Evolutionary conservation across 2,888 invertebrate species (phyloP), one percentile per base, ranked within the genome.

Genomic region (Argynnis bischoffii): DNA sequence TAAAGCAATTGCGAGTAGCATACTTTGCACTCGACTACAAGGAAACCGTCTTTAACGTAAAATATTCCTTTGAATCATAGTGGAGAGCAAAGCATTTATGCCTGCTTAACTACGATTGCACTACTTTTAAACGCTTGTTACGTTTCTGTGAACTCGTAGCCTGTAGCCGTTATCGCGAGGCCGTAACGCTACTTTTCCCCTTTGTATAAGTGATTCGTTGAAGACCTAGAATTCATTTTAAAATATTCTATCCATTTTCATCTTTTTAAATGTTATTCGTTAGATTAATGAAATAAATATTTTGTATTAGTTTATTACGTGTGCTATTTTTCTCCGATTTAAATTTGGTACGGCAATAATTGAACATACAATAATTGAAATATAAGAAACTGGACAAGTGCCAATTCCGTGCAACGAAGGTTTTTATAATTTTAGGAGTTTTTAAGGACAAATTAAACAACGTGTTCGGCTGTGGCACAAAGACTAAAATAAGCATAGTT

Each of bases 71-170:
- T 60, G 60, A 60, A 50, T 16, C 51, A 51, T 51, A 35, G 61
- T 41, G 57, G n/a, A 48, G 57, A 26, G 51, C 51, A 35, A 61
- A 61, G 51, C 51, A 50, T 31, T 51, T 61, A 61, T 51, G 61
- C 50, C 61, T 61, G 61, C 61, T 61, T 61, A 61, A 35, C 61
- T 61, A 61, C 60, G 60, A 61, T 61, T 61, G 60, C 60, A 61
- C 35, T 61, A 61, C 60, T 60, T 60, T 60, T 60, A 51, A 60
- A 60, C 50, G 60, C 60, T 60, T 60, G 60, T 60, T 60, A 60
- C 60, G 50, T 60, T 48, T 60, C 50, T 61, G 35, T 61, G 61
- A 61, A 61, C 61, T 51, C 51, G 61, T 61, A 61, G 61, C 61
- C 57, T 46, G 57, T 60, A 60, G 50, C 60, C 35, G 50, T 60